Conservation (phyloP, 2,113 vertebrate species). For the Anarhynchus alexandrinus region DNA sequence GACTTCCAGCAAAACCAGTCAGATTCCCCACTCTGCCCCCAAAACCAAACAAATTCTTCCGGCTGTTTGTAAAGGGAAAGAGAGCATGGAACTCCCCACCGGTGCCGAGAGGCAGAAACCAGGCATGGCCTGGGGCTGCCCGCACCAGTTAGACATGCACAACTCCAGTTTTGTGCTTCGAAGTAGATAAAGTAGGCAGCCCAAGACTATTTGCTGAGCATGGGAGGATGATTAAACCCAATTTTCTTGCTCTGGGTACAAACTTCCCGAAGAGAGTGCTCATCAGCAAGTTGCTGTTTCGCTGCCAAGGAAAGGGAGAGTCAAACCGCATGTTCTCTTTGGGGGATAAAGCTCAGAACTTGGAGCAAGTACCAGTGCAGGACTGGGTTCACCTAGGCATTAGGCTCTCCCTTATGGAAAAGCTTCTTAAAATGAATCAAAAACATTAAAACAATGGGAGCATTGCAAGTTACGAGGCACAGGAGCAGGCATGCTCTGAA, state of each 20-base stretch:
- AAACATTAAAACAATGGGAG: neutral
- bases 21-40: neutral
- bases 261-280: neutral
- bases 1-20: neutral
- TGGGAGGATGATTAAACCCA: neutral
- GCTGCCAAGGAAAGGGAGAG: neutral
- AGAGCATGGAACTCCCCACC: rapidly evolving
- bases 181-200: neutral
- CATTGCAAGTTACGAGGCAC: neutral
- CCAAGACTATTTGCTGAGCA: neutral
- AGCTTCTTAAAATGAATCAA: neutral
- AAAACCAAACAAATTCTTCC: neutral
- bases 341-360: neutral
- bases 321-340: rapidly evolving
- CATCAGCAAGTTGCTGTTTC: neutral
- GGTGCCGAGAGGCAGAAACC: neutral
- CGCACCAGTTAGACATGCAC: too few relatives aligned
- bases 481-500: neutral
- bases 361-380: neutral
- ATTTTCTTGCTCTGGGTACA: neutral
- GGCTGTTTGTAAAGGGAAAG: neutral
- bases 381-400: neutral
- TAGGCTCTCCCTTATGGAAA: neutral
- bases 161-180: neutral
- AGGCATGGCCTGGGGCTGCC: neutral